phyloP scores from a whole-genome alignment of 2,113 vertebrate species.

The Megatriorchis doriae region DNA sequence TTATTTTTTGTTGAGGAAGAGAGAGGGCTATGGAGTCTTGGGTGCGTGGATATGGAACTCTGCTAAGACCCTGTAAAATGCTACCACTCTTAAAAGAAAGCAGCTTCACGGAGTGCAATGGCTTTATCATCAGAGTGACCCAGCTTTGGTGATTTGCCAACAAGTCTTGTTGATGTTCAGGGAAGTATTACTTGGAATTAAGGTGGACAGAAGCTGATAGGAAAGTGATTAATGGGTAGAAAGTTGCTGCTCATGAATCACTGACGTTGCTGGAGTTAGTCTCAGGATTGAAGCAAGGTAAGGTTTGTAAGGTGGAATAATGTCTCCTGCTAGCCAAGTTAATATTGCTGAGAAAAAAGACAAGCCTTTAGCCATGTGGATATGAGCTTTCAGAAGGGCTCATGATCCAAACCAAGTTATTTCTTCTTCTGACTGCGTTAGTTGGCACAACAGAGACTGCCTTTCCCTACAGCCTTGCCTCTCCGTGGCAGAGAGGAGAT shows the following conservation, averaged over 20 bases:
- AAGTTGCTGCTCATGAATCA: neutral
- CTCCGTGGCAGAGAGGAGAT: neutral
- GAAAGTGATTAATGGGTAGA: neutral
- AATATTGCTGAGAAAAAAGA: neutral
- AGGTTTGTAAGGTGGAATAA: neutral
- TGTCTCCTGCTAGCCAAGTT: neutral
- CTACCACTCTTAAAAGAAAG: neutral
- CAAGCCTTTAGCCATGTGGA: neutral
- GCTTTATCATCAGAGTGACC: neutral
- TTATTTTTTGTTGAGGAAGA: neutral
- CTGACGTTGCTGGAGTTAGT: neutral
- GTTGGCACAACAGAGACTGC: fast-evolving
- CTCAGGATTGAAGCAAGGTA: neutral
- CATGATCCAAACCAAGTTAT: neutral
- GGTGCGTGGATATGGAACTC: neutral
- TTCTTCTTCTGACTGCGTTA: neutral
- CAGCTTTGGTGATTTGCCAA: neutral
- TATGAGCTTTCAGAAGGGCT: neutral
- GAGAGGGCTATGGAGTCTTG: neutral
- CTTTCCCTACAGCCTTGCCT: neutral
- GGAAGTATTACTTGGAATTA: neutral
- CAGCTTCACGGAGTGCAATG: neutral
- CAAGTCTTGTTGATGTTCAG: neutral
- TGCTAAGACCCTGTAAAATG: neutral
- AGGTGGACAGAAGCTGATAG: neutral